Base-by-base conservation (phyloP, 2,888 invertebrate genomes). In the Dryadula phaetusa region DNA sequence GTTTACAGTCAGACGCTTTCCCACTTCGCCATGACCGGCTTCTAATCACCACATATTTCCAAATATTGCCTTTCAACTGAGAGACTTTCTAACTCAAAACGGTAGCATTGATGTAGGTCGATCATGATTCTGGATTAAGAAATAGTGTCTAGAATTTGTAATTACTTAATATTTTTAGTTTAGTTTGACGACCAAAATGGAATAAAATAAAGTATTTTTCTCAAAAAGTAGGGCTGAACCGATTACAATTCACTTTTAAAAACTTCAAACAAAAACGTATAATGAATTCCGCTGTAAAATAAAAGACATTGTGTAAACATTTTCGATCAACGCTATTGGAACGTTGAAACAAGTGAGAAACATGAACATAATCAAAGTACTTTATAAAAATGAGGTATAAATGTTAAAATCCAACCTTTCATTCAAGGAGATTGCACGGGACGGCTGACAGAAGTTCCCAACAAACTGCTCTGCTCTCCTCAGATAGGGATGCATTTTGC, bases 401-500 rank as follows among this genome's bases (percentile, higher is more conserved):
- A 54, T 63, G 54, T 46, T 64, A 44, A 54, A 64, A 64, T 64
- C n/a, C 40, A 32, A 32, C 16, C 52, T 58, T 25, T 67, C 37
- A 64, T 53, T 67, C 63, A 37, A 67, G 52, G 49, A 37, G 58
- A 65, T 65, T 65, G 49, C 46, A 18, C 56, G 53, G 64, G 47
- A 60, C 49, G 32, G 58, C 62, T 68, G 68, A 64, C 66, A 64
- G 66, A 70, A 71, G 68, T 70, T 69, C 58, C 34, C 64, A 72
- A 69, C 68, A 60, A 68, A 67, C 68, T 67, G 60, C 56, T 62
- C 25, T 68, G 74, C 67, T 66, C 63, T 71, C 66, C 65, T 63
- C 54, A 73, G 72, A 73, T 67, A 71, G 71, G 72, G 66, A 70
- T 75, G 74, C 72, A 74, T 73, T 74, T 66, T 64, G 64, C 70